phyloP scores from a whole-genome alignment of 2,888 invertebrate genomes.

The Eupithecia subumbrata region DNA sequence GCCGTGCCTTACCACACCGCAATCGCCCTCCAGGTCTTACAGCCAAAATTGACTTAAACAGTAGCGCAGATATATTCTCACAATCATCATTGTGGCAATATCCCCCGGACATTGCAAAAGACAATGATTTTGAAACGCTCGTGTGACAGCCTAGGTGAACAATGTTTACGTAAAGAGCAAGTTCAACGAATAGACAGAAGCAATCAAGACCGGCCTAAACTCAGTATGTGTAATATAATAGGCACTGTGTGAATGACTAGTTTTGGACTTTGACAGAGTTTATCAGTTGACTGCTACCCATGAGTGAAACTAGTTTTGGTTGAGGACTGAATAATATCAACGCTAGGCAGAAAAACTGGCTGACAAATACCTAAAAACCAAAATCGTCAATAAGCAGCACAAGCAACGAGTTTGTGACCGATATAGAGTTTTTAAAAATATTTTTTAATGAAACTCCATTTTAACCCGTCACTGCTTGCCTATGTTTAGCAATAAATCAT shows the following conservation, averaged over 20 bases:
- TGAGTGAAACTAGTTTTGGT: too few species aligned
- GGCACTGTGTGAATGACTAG: not conserved
- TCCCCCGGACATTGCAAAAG: slow-evolving; percentile 19
- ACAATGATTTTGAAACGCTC: slow-evolving; percentile 25
- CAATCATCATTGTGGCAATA: slow-evolving; percentile 13
- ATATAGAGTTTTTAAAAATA: not conserved
- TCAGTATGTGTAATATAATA: not conserved
- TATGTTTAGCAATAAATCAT: not conserved
- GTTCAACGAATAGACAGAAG: slow-evolving; percentile 13
- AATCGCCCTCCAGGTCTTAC: too few species aligned
- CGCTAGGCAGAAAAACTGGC: not conserved
- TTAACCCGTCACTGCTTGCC: not conserved
- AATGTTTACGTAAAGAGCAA: slow-evolving; percentile 25
- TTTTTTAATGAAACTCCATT: not conserved
- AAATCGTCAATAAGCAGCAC: not conserved
- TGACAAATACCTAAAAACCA: not conserved
- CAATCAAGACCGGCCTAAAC: slow-evolving; percentile 8
- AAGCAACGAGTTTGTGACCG: not conserved
- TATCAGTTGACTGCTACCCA: not conserved
- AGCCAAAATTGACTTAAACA: not conserved
- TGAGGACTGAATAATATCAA: not conserved
- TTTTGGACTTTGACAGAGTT: not conserved
- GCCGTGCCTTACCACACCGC: too few species aligned
- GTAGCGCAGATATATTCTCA: not conserved
- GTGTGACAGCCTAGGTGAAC: slow-evolving; percentile 14